Conservation (phyloP, 1,140 invertebrate genomes). For the Drosophila lacertosa region DNA sequence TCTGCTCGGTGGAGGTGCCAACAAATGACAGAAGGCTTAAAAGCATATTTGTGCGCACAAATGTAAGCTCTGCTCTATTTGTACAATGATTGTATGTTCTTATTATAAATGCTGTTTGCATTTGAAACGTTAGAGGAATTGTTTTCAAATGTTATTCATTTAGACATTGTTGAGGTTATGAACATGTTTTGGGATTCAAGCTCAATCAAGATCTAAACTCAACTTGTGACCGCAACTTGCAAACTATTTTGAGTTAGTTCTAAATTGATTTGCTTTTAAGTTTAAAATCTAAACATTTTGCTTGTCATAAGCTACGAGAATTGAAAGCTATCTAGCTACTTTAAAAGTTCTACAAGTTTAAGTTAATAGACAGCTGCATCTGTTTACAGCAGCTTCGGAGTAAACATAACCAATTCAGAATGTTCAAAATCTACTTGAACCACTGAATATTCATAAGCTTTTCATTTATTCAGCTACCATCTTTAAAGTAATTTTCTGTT, state of each 20-base stretch:
- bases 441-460: conserved; percentile 33
- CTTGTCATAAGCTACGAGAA: no score
- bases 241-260: no score
- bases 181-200: no score
- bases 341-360: background rate
- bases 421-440: conserved; percentile 11
- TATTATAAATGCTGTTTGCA: background rate
- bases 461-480: conserved; percentile 34
- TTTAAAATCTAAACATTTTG: no score
- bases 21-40: conserved; percentile 14
- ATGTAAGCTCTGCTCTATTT: background rate
- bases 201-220: no score
- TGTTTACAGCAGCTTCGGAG: background rate
- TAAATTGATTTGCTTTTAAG: no score
- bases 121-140: background rate
- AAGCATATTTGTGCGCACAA: conserved; percentile 10
- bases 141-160: background rate
- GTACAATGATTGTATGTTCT: background rate
- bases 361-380: background rate
- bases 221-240: no score
- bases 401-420: background rate
- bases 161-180: no score
- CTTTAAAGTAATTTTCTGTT: conserved; percentile 25
- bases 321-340: no score
- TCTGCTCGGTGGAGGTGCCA: background rate